Base-by-base conservation (phyloP, 2,888 invertebrate genomes). In the Xanthia icteritia region DNA sequence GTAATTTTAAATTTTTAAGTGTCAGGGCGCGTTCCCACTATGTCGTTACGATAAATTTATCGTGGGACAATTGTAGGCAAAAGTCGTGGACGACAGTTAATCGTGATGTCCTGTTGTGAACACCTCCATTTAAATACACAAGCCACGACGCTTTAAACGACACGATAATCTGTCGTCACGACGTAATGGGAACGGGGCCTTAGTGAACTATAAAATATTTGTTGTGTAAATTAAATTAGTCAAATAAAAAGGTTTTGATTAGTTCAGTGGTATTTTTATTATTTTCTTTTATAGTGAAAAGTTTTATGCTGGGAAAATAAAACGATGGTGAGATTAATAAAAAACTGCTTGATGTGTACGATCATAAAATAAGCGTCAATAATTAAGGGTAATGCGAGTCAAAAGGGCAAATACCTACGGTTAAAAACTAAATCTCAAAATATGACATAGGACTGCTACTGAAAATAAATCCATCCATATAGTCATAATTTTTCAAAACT, bases 151-250 rank as follows among this genome's bases (percentile, higher is more conserved):
- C n/a, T n/a, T n/a, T n/a, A n/a, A n/a, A n/a, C n/a, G n/a, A n/a
- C n/a, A n/a, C n/a, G n/a, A n/a, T n/a, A n/a, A n/a, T n/a, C n/a
- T n/a, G n/a, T n/a, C n/a, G n/a, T n/a, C n/a, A n/a, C n/a, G n/a
- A n/a, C n/a, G n/a, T n/a, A n/a, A n/a, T n/a, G n/a, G n/a, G n/a
- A n/a, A n/a, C n/a, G n/a, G n/a, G n/a, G n/a, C n/a, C n/a, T n/a
- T n/a, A 63, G 42, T 58, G 6, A 45, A 66, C 48, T 66, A 66
- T 76, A 31, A 77, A 81, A 76, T 70, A 70, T 65, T 61, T 67
- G 73, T 75, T 71, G 78, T 77, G 58, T 75, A 83, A 79, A 86
- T 83, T 84, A 63, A 83, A 73, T 73, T 83, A 66, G 58, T 79
- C 13, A 42, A 84, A 70, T 75, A 56, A 67, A 77, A 85, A 65